Conservation (phyloP, 2,113 vertebrate species). For the Sus scrofa region DNA sequence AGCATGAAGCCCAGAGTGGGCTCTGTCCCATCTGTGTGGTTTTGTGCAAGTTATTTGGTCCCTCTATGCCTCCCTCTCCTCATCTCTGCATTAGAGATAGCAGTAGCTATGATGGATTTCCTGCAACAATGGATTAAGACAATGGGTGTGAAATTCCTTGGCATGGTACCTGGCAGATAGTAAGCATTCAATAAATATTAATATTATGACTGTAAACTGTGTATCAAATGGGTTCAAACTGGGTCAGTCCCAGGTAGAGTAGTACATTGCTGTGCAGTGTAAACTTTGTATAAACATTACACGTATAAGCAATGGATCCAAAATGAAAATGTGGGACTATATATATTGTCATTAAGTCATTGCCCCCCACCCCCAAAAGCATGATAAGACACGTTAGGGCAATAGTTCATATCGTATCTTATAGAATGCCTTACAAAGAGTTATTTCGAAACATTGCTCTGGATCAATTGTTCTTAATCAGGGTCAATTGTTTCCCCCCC, state of each 20-base stretch:
- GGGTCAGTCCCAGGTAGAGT: background rate
- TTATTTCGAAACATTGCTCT: background rate
- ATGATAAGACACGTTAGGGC: background rate
- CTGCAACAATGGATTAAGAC: background rate
- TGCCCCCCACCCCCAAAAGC: rapidly evolving
- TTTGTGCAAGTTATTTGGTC: background rate
- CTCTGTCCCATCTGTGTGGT: background rate
- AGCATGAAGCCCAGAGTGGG: background rate
- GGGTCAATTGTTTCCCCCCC: background rate
- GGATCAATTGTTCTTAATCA: background rate
- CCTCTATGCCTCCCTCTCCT: background rate
- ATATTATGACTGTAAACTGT: background rate
- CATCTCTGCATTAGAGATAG: rapidly evolving
- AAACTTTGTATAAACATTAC: background rate
- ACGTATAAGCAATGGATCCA: background rate
- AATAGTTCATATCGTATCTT: background rate
- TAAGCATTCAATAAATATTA: background rate
- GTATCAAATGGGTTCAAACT: background rate
- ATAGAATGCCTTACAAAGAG: background rate
- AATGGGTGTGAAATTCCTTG: background rate
- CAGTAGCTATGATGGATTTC: too few relatives aligned
- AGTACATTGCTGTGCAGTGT: too few relatives aligned
- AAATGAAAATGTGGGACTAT: rapidly evolving
- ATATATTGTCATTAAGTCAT: background rate
- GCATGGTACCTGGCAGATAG: background rate